Base-by-base conservation (phyloP, 2,888 invertebrate genomes). In the Nomada hirtipes region DNA sequence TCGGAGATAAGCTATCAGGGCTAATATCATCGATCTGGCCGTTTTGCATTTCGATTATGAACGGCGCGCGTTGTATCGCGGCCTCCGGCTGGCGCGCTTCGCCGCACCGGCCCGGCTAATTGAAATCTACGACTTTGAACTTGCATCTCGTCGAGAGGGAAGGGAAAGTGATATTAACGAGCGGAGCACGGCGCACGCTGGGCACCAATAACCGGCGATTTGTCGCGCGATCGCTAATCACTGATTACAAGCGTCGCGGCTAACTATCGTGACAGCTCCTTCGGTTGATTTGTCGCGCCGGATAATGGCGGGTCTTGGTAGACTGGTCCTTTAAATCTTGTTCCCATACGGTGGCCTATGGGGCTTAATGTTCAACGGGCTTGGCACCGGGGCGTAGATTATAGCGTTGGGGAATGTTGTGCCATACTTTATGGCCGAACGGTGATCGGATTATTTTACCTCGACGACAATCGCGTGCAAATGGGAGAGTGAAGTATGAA, bases 41-140 rank as follows among this genome's bases (percentile, higher is more conserved):
- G 88, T 64, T 88, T 86, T 86, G 86, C 89, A 83, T 89, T 86
- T 85, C 86, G 88, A 88, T 88, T 88, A 89, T 65, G 74, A 67
- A 74, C 59, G 20, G 13, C 36, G 36, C 10, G 67, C 68, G 11
- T 42, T 44, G 60, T 44, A 42, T 61, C 70, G 50, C 50, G 26
- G 23, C 2, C 15, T n/a, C 72, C 77, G 79, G 71, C 82, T 84
- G 90, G 89, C 87, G 87, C 89, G 69, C 57, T 29, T 29, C 70
- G 70, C 53, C 50, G 47, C 72, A 29, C 26, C 65, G 53, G 42
- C 44, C 26, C 44, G 70, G 76, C 89, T 92, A 92, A 93, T 93
- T 93, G 92, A 91, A 92, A 92, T 92, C 91, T 92, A 92, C 88
- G 91, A 92, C 90, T 93, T 90, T 90, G 90, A 90, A 89, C 90